Evolutionary conservation across 2,113 vertebrate species (phyloP).

Genomic region (Rousettus leschenaultii): DNA sequence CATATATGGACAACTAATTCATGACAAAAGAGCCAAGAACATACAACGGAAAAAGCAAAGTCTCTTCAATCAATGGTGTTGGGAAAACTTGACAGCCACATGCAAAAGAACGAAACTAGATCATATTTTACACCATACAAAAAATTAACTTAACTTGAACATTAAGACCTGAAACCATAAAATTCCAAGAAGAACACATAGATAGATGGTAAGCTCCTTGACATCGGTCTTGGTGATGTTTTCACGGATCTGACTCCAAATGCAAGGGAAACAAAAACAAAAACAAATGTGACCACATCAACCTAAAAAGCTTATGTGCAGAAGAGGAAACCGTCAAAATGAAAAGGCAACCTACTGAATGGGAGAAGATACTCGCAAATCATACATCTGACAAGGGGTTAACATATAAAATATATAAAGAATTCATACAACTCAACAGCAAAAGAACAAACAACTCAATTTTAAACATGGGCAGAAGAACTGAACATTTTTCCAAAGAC

Average conservation of each 20-base stretch:
- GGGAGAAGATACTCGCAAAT: not conserved
- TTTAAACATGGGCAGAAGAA: not conserved
- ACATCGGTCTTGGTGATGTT: not conserved
- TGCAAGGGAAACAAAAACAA: not conserved
- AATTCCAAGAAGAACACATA: not conserved
- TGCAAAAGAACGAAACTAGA: not conserved
- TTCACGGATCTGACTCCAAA: not conserved
- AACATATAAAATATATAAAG: not conserved
- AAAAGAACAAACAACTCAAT: not conserved
- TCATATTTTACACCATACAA: not conserved
- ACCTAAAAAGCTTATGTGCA: not conserved
- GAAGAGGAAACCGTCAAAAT: not conserved
- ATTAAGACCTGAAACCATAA: not conserved
- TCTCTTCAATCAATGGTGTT: not conserved
- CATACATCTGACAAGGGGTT: not conserved
- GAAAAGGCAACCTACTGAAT: not conserved
- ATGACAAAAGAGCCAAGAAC: not conserved
- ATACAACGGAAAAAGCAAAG: not conserved
- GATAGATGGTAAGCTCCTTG: not conserved
- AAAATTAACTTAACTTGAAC: not conserved
- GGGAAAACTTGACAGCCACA: not conserved
- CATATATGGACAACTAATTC: not conserved
- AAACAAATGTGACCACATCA: not conserved
- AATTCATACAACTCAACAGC: not conserved
- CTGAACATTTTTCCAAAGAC: not conserved